Percentiles rank a stretch among this genome's conserved stretches.
Conservation (phyloP, 2,113 vertebrate genomes). For the Callithrix jacchus region DNA sequence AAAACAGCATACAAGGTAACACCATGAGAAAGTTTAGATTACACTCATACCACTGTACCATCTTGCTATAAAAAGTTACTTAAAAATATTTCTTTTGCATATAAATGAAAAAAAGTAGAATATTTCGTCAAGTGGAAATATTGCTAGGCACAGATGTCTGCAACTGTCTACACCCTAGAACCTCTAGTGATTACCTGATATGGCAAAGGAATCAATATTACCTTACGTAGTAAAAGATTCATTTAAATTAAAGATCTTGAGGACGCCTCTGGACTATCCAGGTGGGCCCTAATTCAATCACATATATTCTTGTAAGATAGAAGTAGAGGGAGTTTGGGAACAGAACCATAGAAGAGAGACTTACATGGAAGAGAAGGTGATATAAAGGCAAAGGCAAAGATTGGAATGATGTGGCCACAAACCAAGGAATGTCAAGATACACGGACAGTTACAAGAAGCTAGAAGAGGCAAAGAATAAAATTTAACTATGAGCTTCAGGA, state of each 20-base stretch:
- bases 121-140: no score
- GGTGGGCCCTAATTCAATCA: background rate
- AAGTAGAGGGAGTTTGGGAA: background rate
- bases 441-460: background rate
- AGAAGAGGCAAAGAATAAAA: background rate
- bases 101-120: no score
- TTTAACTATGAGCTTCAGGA: background rate
- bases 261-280: background rate
- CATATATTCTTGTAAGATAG: background rate
- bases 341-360: background rate
- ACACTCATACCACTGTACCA: no score
- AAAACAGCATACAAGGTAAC: no score
- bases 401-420: background rate
- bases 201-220: background rate
- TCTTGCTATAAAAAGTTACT: no score
- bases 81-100: no score
- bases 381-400: background rate
- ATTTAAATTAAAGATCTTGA: background rate
- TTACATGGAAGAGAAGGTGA: background rate
- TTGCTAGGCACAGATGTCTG: no score
- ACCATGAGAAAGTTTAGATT: no score
- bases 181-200: background rate
- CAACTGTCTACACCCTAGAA: background rate
- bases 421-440: background rate
- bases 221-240: background rate